Base-by-base conservation (phyloP, 2,113 vertebrate species). In the Xiphophorus maculatus region DNA sequence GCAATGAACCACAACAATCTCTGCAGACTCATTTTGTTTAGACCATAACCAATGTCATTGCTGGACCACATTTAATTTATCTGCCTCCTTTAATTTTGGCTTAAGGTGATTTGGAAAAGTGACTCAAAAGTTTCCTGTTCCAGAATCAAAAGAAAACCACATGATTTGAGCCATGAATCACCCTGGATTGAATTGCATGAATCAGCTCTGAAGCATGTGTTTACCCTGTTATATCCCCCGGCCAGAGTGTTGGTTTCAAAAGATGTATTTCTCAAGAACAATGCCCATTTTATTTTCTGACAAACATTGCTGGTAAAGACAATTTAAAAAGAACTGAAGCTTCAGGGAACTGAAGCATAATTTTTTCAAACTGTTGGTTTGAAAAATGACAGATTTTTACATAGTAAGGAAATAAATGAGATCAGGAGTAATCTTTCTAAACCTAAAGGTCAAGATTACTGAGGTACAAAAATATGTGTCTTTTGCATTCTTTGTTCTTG, bases 151-250 rank as follows among this genome's bases (percentile, higher is more conserved):
- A 67, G 51, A 63, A 78, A 90, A 71, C 75, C 83, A 51, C 77
- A 79, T 17, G 60, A 19, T 82, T 84, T 60, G 68, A 66, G 69
- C 68, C 1, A 37, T 92, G 88, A 93, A 80, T 93, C 90, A 87
- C 66, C 51, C n/a, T 0, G 54, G 83, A 83, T 89, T 80, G 77
- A 83, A 81, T 93, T 85, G 62, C 89, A 77, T 82, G 82, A 93
- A 84, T 91, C 90, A 86, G 76, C 81, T 42, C 62, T 44, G 74
- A 86, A 89, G 65, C 67, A 80, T 69, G 73, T 33, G 51, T 64
- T 48, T 68, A 78, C 67, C 76, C 70, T 40, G 80, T 64, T 76
- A 82, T 63, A 42, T 86, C 87, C 84, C 29, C 71, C 74, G 82
- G 86, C 74, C 64, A 81, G 71, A 75, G 85, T 87, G 74, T 88